Percentiles rank a stretch among this genome's conserved stretches.
Conservation (phyloP, 2,797 vertebrate species). For the Peromyscus melanophrys region DNA sequence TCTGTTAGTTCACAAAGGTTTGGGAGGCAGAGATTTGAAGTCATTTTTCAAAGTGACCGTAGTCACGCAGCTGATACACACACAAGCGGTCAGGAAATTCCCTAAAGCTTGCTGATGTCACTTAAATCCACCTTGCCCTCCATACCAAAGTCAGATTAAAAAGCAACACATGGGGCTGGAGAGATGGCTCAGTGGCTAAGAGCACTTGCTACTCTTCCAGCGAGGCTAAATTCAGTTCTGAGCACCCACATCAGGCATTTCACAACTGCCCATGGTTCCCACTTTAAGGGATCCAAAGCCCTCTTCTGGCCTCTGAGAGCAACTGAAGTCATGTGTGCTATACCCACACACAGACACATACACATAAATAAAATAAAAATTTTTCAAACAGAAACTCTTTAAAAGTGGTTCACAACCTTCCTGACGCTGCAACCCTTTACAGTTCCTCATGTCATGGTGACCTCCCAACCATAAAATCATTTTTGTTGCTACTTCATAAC, state of each 20-base stretch:
- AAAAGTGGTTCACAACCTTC: background rate
- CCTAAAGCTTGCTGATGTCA: background rate
- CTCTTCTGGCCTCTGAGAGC: background rate
- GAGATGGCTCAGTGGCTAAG: background rate
- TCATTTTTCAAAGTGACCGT: background rate
- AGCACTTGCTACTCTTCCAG: background rate
- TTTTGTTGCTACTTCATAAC: background rate
- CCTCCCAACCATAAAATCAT: background rate
- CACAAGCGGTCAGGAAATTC: background rate
- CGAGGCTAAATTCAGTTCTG: background rate
- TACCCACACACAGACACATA: background rate
- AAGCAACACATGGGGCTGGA: too few relatives aligned
- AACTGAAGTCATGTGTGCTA: background rate
- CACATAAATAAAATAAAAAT: background rate
- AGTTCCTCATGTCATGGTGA: background rate
- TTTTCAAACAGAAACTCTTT: background rate
- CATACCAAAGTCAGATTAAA: background rate
- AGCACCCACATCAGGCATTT: background rate
- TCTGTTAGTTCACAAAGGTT: background rate
- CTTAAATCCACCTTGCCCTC: background rate
- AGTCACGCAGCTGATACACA: background rate
- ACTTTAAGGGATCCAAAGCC: background rate
- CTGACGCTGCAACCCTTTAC: background rate
- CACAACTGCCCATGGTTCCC: background rate
- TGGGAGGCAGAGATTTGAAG: background rate